Evolutionary conservation across 1,140 invertebrate species (phyloP), one percentile per base, ranked within the genome.

Genomic region (Drosophila punjabiensis): DNA sequence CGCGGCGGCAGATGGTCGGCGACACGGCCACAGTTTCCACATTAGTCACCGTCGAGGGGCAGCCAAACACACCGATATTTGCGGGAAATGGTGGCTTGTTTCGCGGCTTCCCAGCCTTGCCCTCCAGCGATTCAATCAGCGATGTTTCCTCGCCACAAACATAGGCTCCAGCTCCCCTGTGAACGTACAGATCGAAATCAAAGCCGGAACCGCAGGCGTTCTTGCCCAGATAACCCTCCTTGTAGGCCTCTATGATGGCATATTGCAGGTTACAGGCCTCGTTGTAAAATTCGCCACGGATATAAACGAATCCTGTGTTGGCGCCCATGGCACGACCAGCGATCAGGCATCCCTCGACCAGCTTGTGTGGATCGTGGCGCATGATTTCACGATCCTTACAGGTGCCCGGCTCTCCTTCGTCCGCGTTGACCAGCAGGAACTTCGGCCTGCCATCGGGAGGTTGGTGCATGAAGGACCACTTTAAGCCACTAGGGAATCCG

Each of bases 141-240:
- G 97, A 96, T 0, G 97, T 97, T 93, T 97, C 96, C 93, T 97
- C 96, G 13, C 97, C 96, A 93, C 96, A 97, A 71, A 97, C 96
- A 92, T 97, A 97, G 4, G 97, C 97, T 4, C 96, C 97, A 37
- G 96, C 96, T 35, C 96, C 96, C 16, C 96, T 94, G 76, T 97
- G 96, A 62, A 97, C 94, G 86, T 95, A 97, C 0, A 97, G 94
- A 92, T 97, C 96, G 92, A 97, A 97, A 81, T 97, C 95, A 83
- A 95, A 97, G 1, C 96, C 96, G 18, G 95, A 95, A 4, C 95
- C 96, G 84, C 96, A 96, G 4, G 96, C 95, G 94, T 97, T 96
- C 82, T 96, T 96, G 20, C 96, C 97, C 65, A 97, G 93, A 3
- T 95, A 94, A 4, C 96, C 96, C 47, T 94, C 94, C 73, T 96